A percentile compares a stretch with the other conserved stretches of the same genome.
phyloP scores from a whole-genome alignment of 2,113 vertebrate genomes.

The Chamaetylas fuelleborni region DNA sequence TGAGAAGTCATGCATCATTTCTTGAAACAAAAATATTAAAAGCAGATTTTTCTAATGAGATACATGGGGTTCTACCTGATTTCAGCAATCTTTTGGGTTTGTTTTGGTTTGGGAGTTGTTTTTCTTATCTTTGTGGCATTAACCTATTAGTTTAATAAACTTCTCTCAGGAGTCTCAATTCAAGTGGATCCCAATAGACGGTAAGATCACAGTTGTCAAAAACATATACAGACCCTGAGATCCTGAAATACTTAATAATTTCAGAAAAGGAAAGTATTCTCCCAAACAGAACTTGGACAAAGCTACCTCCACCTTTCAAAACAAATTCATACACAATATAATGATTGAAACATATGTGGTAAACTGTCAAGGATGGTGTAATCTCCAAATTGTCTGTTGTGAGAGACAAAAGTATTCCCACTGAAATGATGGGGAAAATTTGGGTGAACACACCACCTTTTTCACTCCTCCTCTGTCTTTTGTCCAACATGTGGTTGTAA shows the following conservation, averaged over 20 bases:
- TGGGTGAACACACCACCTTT: not conserved
- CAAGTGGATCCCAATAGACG: slow-evolving; percentile 25
- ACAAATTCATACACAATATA: not conserved
- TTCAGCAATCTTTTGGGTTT: slow-evolving; percentile 9
- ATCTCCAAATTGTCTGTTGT: not conserved
- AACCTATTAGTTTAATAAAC: slow-evolving; percentile 8
- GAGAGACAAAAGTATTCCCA: not conserved
- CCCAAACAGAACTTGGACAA: not conserved
- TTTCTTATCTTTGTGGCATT: slow-evolving; percentile 5
- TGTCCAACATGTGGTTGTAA: not conserved
- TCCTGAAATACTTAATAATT: not conserved
- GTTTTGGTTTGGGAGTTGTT: slow-evolving; percentile 26
- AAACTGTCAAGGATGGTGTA: not conserved
- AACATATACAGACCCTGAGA: not conserved
- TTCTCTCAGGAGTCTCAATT: slow-evolving; percentile 10
- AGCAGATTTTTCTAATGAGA: slow-evolving; percentile 84
- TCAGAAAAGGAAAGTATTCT: not conserved
- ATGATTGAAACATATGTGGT: slow-evolving; percentile 33
- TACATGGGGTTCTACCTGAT: slow-evolving; percentile 65
- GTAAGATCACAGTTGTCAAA: not conserved
- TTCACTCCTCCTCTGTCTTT: not conserved
- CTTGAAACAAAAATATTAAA: slow-evolving; percentile 89
- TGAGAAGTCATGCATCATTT: slow-evolving; percentile 93
- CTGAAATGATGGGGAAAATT: not conserved
- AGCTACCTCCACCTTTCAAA: not conserved